Base-by-base conservation (phyloP, 2,113 vertebrate genomes). In the Serinus canaria region DNA sequence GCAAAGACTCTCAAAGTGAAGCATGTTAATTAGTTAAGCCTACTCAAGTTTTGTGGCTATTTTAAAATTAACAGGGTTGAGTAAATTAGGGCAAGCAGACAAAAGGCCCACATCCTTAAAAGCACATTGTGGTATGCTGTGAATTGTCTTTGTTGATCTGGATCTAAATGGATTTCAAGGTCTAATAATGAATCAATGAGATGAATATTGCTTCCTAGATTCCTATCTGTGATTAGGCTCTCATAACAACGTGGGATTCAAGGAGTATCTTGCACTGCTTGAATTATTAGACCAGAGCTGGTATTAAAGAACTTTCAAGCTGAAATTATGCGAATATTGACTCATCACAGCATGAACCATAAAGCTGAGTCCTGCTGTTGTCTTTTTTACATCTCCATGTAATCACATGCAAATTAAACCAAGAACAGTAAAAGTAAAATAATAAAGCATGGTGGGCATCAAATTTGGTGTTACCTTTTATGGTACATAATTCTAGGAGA, bases 21-120 rank as follows among this genome's bases (percentile, higher is more conserved):
- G 28, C 60, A 81, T 13, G 5, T 28, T 87, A 92, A 94, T 94
- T 94, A 94, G 73, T 78, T 84, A 94, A 84, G 87, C 91, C 52
- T 96, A 91, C 84, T 89, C 60, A 95, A 87, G 60, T 89, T 82
- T 78, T 97, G 92, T 94, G 92, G 87, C 73, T 91, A 82, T 94
- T 94, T 92, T 94, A 67, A 91, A 93, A 92, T 89, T 63, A 97
- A 87, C 46, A 90, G 49, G 77, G 79, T 83, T 93, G 79, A 95
- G 64, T 86, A 94, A 96, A 92, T 74, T 64, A 92, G 83, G 73
- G 47, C 92, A 90, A 44, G n/a, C 53, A 88, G 62, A 94, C 73
- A 78, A 89, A 92, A 74, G 46, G 64, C 63, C 74, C 76, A 94
- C 76, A 92, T 94, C 88, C 95, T 93, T 16, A 8, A 78, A 93